Evolutionary conservation across 1,140 invertebrate genomes (phyloP).

Genomic region (Himalopsyche phryganea): DNA sequence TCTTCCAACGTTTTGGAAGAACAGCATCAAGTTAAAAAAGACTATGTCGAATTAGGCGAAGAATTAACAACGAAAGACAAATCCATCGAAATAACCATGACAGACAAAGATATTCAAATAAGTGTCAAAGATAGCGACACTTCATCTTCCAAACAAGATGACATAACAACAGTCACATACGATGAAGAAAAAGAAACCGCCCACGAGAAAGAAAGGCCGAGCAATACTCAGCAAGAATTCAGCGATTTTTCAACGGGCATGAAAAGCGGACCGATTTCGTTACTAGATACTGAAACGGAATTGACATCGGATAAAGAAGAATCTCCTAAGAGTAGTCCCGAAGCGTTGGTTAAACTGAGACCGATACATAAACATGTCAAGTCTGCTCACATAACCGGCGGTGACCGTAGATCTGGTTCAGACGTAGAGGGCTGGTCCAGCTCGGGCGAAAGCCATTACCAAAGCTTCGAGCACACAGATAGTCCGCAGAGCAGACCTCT

Average conservation of each 20-base stretch:
- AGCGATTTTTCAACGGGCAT: constrained; percentile 48
- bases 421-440: constrained; percentile 77
- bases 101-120: constrained; percentile 25
- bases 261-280: constrained; percentile 51
- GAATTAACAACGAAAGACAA: constrained; percentile 6
- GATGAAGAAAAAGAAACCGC: constrained; percentile 50
- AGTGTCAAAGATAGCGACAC: constrained; percentile 25
- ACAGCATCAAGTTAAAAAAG: constrained; percentile 26
- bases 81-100: constrained; percentile 19
- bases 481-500: constrained; percentile 71
- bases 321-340: constrained; percentile 48
- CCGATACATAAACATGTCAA: constrained; percentile 53
- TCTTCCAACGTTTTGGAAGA: constrained; percentile 28
- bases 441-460: constrained; percentile 86
- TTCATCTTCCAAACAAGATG: constrained; percentile 24
- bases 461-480: constrained; percentile 79
- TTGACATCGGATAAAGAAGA: constrained; percentile 46
- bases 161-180: constrained; percentile 31
- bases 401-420: constrained; percentile 61
- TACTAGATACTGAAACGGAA: constrained; percentile 51
- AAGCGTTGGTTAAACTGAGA: constrained; percentile 43
- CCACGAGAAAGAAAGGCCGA: constrained; percentile 43
- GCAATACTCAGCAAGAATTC: constrained; percentile 40
- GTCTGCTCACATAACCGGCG: constrained; percentile 48
- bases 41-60: constrained; percentile 17